A percentile compares a stretch with the other conserved stretches of the same genome.
These are phyloP conservation scores for Eulithis testata DNA, from an alignment of 2,888 invertebrate genomes.

Conservation along the genomic window DNA sequence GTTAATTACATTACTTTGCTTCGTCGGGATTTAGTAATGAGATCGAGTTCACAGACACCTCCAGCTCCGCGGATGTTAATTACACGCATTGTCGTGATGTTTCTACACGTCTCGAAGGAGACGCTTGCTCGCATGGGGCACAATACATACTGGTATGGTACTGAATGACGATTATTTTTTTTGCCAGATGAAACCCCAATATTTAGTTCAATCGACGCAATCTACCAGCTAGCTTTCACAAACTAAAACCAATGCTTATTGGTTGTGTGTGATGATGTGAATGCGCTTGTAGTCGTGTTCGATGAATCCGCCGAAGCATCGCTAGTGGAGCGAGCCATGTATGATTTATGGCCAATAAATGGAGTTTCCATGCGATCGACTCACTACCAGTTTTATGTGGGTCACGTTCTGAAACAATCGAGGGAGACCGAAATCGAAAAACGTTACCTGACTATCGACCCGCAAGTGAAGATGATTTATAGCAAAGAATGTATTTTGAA, in stretches of 20 bases:
- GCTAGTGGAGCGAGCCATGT: slow-evolving; percentile 3
- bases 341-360: slow-evolving; percentile 25
- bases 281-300: slow-evolving; percentile 13
- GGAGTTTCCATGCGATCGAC: slow-evolving; percentile 17
- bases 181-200: neutral
- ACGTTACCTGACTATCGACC: slow-evolving; percentile 11
- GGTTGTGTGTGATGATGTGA: slow-evolving; percentile 5
- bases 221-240: slow-evolving; percentile 20
- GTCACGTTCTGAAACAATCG: slow-evolving; percentile 23
- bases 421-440: slow-evolving; percentile 7
- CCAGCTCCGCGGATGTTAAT: slow-evolving; percentile 27
- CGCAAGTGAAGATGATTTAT: slow-evolving; percentile 10
- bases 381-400: slow-evolving; percentile 29
- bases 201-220: slow-evolving; percentile 1
- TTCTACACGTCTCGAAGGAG: slow-evolving; percentile 11
- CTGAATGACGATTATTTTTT: no score
- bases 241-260: slow-evolving; percentile 12
- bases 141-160: neutral
- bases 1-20: slow-evolving; percentile 15
- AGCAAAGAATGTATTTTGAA: no score
- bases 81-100: neutral
- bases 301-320: neutral
- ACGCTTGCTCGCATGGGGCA: slow-evolving; percentile 5
- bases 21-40: slow-evolving; percentile 23
- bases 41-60: slow-evolving; percentile 21